Percentiles rank a stretch among this genome's conserved stretches.
phyloP scores from a whole-genome alignment of 1,140 invertebrate genomes.

The Cepaea nemoralis region DNA sequence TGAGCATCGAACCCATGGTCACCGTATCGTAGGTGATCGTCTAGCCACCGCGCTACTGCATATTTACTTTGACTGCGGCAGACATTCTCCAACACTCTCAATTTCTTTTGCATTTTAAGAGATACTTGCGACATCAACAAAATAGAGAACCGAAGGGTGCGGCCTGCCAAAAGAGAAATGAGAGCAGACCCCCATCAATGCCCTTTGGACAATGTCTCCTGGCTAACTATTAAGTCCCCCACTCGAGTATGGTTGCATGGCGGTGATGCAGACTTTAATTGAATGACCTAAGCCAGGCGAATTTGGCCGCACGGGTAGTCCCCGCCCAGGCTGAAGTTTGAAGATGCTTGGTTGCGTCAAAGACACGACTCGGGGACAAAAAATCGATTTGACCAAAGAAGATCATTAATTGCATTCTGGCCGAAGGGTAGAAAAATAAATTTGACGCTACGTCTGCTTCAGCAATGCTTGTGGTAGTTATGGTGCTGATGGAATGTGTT shows the following conservation, averaged over 20 bases:
- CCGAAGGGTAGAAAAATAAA: conserved; percentile 30
- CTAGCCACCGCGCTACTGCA: too few species aligned
- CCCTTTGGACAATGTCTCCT: conserved; percentile 4
- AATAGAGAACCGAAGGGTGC: too few species aligned
- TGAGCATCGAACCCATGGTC: too few species aligned
- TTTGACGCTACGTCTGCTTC: conserved; percentile 6
- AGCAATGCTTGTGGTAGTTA: neutral
- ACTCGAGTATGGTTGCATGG: conserved; percentile 13
- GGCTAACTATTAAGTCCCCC: neutral
- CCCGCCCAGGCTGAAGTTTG: neutral
- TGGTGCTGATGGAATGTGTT: neutral
- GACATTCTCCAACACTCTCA: too few species aligned
- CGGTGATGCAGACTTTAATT: conserved; percentile 33
- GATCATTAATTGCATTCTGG: conserved; percentile 38
- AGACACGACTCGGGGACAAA: conserved; percentile 2
- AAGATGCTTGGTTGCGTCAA: conserved; percentile 24
- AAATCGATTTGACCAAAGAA: conserved; percentile 27
- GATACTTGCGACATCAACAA: too few species aligned
- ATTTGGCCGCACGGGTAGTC: conserved; percentile 4
- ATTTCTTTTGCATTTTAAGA: too few species aligned
- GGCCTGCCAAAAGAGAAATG: neutral
- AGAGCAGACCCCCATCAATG: neutral
- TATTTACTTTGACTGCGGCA: too few species aligned
- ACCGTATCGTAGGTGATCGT: too few species aligned
- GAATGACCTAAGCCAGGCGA: conserved; percentile 15